These are phyloP conservation scores for Phalacrocorax carbo DNA, from an alignment of 2,113 vertebrate species.

Conservation along the genomic window DNA sequence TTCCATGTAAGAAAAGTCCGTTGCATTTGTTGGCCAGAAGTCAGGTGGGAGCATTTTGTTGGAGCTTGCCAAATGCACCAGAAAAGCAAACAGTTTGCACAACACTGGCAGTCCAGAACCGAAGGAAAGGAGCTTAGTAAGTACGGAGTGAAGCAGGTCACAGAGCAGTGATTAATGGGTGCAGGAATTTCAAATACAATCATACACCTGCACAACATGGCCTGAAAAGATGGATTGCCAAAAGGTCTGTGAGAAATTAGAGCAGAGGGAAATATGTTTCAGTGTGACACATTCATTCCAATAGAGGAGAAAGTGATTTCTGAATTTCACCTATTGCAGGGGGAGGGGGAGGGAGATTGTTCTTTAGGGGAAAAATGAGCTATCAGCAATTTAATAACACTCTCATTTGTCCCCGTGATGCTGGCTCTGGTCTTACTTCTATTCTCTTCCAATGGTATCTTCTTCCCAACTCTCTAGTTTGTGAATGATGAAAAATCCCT, in stretches of 20 bases:
- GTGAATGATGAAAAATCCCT: not conserved
- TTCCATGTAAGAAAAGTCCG: not conserved
- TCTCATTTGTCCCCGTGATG: not conserved
- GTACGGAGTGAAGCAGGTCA: not conserved
- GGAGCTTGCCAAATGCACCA: slow-evolving; percentile 22
- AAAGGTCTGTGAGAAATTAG: slow-evolving; percentile 33
- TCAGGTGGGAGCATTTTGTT: not conserved
- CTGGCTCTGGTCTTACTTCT: not conserved
- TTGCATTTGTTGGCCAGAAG: not conserved
- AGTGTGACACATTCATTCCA: not conserved
- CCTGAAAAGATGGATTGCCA: slow-evolving; percentile 38
- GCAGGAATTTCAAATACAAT: slow-evolving; percentile 37
- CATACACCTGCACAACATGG: slow-evolving; percentile 2
- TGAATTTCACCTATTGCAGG: not conserved
- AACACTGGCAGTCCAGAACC: not conserved
- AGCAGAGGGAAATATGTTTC: not conserved
- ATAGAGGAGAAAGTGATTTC: slow-evolving; percentile 20
- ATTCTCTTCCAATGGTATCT: not conserved
- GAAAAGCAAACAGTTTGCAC: slow-evolving; percentile 59
- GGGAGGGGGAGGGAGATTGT: fast-evolving
- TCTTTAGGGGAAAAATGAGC: not conserved
- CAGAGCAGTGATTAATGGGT: slow-evolving; percentile 46
- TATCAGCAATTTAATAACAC: not conserved
- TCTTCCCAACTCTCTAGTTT: not conserved
- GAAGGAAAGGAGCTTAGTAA: not conserved